Evolutionary conservation across 2,113 vertebrate species (phyloP).

Genomic region (Saguinus midas): DNA sequence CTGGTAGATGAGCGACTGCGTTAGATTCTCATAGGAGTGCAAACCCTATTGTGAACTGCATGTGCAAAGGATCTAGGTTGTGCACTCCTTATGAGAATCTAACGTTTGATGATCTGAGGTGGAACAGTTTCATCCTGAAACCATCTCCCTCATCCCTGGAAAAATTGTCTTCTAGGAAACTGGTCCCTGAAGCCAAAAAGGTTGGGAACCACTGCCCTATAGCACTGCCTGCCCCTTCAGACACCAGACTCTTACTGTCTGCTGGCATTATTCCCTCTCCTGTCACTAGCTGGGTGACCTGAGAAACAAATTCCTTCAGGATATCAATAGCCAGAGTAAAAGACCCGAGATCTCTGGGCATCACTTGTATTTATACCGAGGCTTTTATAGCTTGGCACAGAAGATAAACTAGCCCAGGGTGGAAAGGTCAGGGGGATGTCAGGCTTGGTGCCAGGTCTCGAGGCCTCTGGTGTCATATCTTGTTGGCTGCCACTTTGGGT

Average conservation of each 20-base stretch:
- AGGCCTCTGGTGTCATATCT: not conserved
- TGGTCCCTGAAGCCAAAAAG: too few relatives aligned
- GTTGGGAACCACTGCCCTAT: too few relatives aligned
- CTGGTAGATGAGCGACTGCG: too few relatives aligned
- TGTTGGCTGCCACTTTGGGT: not conserved
- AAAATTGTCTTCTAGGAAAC: too few relatives aligned
- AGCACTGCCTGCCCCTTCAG: too few relatives aligned
- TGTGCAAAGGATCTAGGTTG: too few relatives aligned
- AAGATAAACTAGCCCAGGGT: not conserved
- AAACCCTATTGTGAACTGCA: too few relatives aligned
- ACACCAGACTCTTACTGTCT: not conserved
- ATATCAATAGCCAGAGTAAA: not conserved
- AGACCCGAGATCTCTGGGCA: not conserved
- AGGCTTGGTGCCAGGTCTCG: not conserved
- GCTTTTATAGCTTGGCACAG: not conserved
- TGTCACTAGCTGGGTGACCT: not conserved
- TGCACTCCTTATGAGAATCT: too few relatives aligned
- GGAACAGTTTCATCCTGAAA: too few relatives aligned
- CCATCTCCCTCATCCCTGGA: too few relatives aligned
- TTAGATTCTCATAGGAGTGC: too few relatives aligned
- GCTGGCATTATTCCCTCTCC: not conserved
- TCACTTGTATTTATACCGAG: not conserved
- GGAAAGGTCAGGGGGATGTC: not conserved
- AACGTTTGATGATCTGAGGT: too few relatives aligned
- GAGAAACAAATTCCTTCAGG: not conserved